These are phyloP conservation scores for Halichoerus grypus DNA, from an alignment of 2,113 vertebrate genomes.

Conservation along the genomic window DNA sequence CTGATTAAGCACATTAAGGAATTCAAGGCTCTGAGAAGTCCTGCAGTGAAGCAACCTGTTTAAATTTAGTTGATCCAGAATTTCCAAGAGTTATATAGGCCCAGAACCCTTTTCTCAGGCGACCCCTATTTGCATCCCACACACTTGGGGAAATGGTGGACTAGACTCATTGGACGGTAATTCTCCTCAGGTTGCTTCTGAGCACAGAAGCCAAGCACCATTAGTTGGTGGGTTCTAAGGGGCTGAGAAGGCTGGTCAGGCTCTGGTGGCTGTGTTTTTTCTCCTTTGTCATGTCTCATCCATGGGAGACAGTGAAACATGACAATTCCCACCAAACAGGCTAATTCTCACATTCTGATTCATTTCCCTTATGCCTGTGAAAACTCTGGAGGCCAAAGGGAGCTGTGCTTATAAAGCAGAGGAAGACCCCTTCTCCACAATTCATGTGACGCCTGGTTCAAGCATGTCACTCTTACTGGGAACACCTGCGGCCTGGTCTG, in stretches of 20 bases:
- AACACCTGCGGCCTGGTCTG: slow-evolving; percentile 85
- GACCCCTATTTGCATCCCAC: neutral
- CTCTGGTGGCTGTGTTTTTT: slow-evolving; percentile 78
- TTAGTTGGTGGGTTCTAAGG: slow-evolving; percentile 77
- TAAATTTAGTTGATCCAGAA: slow-evolving; percentile 2
- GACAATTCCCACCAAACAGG: slow-evolving; percentile 86
- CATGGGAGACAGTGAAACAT: slow-evolving; percentile 85
- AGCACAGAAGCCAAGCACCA: slow-evolving; percentile 81
- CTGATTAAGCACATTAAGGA: neutral
- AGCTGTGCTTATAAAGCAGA: slow-evolving; percentile 83
- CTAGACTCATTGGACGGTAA: slow-evolving; percentile 79
- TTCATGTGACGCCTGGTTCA: slow-evolving; percentile 80
- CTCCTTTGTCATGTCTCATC: slow-evolving; percentile 76
- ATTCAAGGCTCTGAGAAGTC: slow-evolving; percentile 36
- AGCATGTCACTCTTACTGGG: slow-evolving; percentile 77
- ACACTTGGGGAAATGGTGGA: slow-evolving; percentile 18
- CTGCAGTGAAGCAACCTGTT: slow-evolving; percentile 18
- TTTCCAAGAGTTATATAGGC: neutral
- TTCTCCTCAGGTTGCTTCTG: slow-evolving; percentile 77
- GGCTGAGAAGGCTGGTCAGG: slow-evolving; percentile 67
- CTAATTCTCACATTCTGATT: slow-evolving; percentile 87
- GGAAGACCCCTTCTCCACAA: slow-evolving; percentile 81
- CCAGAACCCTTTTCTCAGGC: neutral
- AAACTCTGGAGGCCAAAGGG: slow-evolving; percentile 82
- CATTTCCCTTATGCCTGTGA: slow-evolving; percentile 86